Evolutionary conservation across 2,113 vertebrate species (phyloP), one percentile per base, ranked within the genome.

Genomic region (Lampris incognitus): DNA sequence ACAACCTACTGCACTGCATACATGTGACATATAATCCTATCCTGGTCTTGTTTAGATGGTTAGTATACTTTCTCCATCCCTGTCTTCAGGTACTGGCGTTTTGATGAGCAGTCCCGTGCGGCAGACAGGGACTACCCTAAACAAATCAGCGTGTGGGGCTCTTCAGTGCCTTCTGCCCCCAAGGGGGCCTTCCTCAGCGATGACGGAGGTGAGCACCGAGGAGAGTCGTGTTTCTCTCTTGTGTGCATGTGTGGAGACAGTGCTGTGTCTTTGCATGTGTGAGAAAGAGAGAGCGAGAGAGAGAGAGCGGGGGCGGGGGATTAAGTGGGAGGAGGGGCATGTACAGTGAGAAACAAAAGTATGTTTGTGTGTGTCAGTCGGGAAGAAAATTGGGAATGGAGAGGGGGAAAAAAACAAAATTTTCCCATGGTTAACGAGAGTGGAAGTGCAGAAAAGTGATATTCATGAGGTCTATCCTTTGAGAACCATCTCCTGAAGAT

Each of bases 151-250:
- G 89, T 99, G 61, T 99, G 97, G 98, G 96, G 94, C 41, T 95
- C 96, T 5, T 97, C 97, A n/a, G 94, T 99, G 68, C 97, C 98
- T 1, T 63, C 90, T 1, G 90, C 95, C 5, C 97, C 97, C 72
- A 97, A 96, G 82, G 98, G 97, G 9, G 97, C 97, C 73, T 99
- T 99, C 89, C 95, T 99, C 81, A 97, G 95, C 70, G 91, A 95
- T 0, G 96, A 98, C 0, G 96, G 96, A 90, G 95, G 98, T 99
- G 92, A 96, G 94, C 89, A 61, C 11, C 54, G 52, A 81, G 6
- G 3, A 36, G 56, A 8, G 3, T 67, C 73, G 63, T 51, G 9
- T 1, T 79, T n/a, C 52, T 37, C 72, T 9, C 58, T 0, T 13
- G 63, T 50, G 42, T 38, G 52, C 39, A 11, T 38, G 65, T 10